phyloP scores from a whole-genome alignment of 2,888 invertebrate species.

The Perizoma flavofasciatum region DNA sequence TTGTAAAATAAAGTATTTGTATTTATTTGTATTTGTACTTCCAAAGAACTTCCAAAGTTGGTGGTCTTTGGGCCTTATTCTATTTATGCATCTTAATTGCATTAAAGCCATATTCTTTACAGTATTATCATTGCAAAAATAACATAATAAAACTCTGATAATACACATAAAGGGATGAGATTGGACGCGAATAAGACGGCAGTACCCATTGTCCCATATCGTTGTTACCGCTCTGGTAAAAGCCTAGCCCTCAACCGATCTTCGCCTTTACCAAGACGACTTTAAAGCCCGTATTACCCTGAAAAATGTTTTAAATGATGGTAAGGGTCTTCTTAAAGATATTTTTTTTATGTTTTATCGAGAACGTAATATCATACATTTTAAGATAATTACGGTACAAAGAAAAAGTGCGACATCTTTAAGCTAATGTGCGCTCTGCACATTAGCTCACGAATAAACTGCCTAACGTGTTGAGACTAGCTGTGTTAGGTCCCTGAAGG shows the following conservation, averaged over 20 bases:
- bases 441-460: too few relatives aligned
- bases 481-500: too few relatives aligned
- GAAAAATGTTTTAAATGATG: not conserved
- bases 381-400: conserved; percentile 6
- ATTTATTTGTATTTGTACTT: too few relatives aligned
- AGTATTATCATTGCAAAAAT: conserved; percentile 21
- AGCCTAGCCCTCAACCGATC: conserved; percentile 8
- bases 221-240: conserved; percentile 45
- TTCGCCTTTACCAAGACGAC: not conserved
- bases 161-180: conserved; percentile 39
- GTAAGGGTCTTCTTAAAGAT: not conserved
- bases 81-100: too few relatives aligned
- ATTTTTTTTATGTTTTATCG: conserved; percentile 9
- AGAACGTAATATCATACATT: conserved; percentile 6
- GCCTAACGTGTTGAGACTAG: too few relatives aligned
- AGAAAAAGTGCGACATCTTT: too few relatives aligned
- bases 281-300: conserved; percentile 9
- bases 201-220: conserved; percentile 42
- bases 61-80: too few relatives aligned
- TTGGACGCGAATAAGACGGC: conserved; percentile 47
- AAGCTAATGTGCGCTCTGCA: too few relatives aligned
- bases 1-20: too few relatives aligned
- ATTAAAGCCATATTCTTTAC: not conserved
- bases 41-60: too few relatives aligned
- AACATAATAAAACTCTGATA: conserved; percentile 21